phyloP scores from a whole-genome alignment of 92 coral and sea anemone species.

The Bergia puertoricense region DNA sequence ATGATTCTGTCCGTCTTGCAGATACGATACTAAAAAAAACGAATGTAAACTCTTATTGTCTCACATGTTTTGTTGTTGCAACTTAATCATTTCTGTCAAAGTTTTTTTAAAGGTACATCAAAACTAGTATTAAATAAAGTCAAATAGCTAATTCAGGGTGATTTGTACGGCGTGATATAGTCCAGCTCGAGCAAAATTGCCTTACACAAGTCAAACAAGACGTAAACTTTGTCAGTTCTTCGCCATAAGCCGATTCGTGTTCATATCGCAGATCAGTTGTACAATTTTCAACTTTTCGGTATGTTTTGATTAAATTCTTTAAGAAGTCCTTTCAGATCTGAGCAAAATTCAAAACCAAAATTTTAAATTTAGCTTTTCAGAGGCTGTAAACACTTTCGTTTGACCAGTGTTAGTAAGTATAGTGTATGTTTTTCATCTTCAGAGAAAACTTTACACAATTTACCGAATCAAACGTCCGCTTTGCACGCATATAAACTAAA shows the following conservation, averaged over 20 bases:
- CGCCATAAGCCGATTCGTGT: neutral
- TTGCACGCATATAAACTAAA: neutral
- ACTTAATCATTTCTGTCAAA: neutral
- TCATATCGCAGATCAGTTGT: neutral
- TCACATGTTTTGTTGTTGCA: neutral
- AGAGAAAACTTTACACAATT: slow-evolving; percentile 11
- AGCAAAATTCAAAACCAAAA: neutral
- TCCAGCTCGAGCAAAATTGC: slow-evolving; percentile 10
- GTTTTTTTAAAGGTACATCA: neutral
- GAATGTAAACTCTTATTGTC: neutral
- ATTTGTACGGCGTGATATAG: neutral
- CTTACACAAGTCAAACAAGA: neutral
- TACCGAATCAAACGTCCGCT: slow-evolving; percentile 2
- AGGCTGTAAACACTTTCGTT: neutral
- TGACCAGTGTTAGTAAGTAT: neutral
- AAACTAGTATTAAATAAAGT: neutral
- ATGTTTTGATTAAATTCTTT: neutral
- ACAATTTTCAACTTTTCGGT: neutral
- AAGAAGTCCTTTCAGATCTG: neutral
- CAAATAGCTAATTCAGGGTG: slow-evolving; percentile 27
- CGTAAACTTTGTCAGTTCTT: neutral
- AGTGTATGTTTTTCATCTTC: neutral
- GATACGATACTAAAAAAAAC: neutral
- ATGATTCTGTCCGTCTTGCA: neutral
- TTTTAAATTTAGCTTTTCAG: neutral